These are phyloP conservation scores for Pelecanus crispus DNA, from an alignment of 2,113 vertebrate genomes.

Conservation along the genomic window DNA sequence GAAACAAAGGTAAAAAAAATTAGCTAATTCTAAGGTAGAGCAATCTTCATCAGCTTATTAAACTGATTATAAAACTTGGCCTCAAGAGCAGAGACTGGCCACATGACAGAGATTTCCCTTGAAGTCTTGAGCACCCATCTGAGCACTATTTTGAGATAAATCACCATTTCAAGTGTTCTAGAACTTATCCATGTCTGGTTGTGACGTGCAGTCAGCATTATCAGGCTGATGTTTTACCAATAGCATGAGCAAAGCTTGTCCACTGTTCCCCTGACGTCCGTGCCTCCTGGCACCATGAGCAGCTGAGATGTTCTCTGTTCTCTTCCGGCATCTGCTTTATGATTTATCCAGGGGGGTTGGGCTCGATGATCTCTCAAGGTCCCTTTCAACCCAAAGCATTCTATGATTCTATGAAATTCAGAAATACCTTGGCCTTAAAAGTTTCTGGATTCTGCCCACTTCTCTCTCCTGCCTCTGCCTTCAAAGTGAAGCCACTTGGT, in stretches of 20 bases:
- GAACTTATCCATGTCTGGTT: background rate
- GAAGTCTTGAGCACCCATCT: background rate
- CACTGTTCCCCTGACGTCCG: rapidly evolving
- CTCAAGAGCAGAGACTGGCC: background rate
- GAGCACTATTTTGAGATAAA: background rate
- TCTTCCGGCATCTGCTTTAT: background rate
- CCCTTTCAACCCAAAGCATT: no score
- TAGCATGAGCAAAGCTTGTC: background rate
- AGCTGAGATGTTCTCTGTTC: background rate
- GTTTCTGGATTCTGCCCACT: background rate
- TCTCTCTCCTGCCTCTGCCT: background rate
- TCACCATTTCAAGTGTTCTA: background rate
- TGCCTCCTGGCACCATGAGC: background rate
- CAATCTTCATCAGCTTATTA: background rate
- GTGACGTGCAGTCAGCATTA: background rate
- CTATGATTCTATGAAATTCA: background rate
- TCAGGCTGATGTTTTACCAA: background rate
- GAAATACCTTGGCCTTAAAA: background rate
- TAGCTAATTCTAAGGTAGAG: background rate
- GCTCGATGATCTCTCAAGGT: no score
- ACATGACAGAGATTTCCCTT: background rate
- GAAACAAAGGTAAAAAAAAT: background rate
- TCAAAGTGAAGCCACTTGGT: background rate
- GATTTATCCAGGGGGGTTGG: no score
- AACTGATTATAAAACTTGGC: background rate